Evolutionary conservation across 1,140 invertebrate species (phyloP).

Genomic region (Physella acuta): DNA sequence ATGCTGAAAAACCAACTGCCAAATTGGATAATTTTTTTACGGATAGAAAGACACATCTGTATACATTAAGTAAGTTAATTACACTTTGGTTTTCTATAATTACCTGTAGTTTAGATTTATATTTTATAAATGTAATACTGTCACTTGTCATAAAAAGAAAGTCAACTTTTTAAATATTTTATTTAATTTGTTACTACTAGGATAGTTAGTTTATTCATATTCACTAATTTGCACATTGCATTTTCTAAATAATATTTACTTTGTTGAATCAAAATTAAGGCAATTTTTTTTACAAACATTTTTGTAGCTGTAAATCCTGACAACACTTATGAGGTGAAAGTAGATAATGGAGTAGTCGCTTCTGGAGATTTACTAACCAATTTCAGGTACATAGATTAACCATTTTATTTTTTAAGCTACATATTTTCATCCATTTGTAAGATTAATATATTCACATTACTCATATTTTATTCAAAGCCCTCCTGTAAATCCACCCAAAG

Average conservation of each 20-base stretch:
- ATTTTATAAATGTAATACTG: too few species aligned
- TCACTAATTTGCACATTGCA: not conserved
- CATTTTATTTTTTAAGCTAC: slow-evolving; percentile 37
- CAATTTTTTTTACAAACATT: not conserved
- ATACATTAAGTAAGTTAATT: slow-evolving; percentile 74
- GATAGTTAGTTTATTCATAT: too few species aligned
- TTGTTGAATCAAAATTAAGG: not conserved
- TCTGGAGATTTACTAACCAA: slow-evolving; percentile 85
- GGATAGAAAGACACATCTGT: slow-evolving; percentile 94
- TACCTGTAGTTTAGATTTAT: not conserved
- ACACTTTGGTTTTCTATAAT: not conserved
- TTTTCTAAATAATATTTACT: not conserved
- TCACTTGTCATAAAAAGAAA: not conserved
- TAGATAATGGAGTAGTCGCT: slow-evolving; percentile 77
- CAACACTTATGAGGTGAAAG: slow-evolving; percentile 71
- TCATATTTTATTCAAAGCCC: slow-evolving; percentile 63
- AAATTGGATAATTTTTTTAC: slow-evolving; percentile 86
- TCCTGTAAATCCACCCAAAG: slow-evolving; percentile 89
- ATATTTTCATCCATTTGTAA: not conserved
- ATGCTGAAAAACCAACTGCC: slow-evolving; percentile 82
- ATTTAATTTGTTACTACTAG: too few species aligned
- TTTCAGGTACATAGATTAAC: slow-evolving; percentile 41
- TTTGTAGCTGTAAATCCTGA: slow-evolving; percentile 77
- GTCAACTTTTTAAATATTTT: too few species aligned
- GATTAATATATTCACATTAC: slow-evolving; percentile 36